Conservation (phyloP, 2,888 invertebrate genomes). For the Drosophila rellima region DNA sequence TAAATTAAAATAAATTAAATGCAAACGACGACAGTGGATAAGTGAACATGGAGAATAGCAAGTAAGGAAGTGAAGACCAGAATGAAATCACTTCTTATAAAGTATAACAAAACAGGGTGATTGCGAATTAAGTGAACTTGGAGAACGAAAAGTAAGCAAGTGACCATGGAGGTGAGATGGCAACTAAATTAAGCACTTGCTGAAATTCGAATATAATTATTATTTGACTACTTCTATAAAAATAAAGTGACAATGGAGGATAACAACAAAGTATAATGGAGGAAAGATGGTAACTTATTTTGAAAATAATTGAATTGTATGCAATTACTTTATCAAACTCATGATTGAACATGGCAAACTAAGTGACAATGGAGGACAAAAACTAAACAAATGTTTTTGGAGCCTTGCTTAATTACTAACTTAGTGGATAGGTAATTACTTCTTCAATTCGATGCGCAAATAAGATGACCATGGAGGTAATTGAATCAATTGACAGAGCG, state of each 20-base stretch:
- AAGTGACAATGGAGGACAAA: too few species aligned
- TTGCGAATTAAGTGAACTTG: background rate
- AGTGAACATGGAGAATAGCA: background rate
- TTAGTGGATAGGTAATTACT: background rate
- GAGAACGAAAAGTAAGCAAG: too few species aligned
- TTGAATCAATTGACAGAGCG: slow-evolving; percentile 29
- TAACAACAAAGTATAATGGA: background rate
- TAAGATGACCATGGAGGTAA: slow-evolving; percentile 27
- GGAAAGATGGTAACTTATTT: background rate
- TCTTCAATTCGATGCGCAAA: slow-evolving; percentile 3
- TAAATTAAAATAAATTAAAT: slow-evolving; percentile 13
- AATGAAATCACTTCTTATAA: background rate
- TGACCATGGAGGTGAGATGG: slow-evolving; percentile 2
- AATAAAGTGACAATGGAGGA: background rate
- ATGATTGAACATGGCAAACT: too few species aligned
- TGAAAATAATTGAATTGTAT: too few species aligned
- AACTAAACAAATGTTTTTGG: too few species aligned
- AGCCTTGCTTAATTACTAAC: too few species aligned
- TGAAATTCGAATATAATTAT: background rate
- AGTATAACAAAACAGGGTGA: too few species aligned
- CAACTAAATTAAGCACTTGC: background rate
- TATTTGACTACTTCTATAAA: too few species aligned
- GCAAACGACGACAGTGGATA: background rate
- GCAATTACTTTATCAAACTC: too few species aligned
- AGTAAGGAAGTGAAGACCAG: background rate